Percentiles rank a stretch among this genome's conserved stretches.
These are phyloP conservation scores for Recurvirostra avosetta DNA, from an alignment of 2,113 vertebrate species.

Conservation along the genomic window DNA sequence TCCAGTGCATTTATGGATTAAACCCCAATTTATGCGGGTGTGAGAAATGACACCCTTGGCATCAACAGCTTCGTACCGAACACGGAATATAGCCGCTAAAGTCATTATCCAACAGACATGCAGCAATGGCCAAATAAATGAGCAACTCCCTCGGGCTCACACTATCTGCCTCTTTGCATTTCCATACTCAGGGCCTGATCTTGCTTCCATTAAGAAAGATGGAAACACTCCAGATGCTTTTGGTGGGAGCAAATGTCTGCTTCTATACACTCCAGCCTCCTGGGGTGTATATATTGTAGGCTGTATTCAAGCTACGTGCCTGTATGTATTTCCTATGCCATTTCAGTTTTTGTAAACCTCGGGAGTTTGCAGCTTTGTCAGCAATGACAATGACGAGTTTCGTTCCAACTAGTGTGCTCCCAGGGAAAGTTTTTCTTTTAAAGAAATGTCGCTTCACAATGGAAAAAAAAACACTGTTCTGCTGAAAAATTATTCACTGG, in stretches of 20 bases:
- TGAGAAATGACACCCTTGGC: neutral
- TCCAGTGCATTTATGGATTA: neutral
- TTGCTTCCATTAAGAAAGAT: constrained; percentile 43
- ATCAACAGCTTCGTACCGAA: neutral
- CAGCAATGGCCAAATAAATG: neutral
- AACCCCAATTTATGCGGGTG: neutral
- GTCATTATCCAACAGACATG: neutral
- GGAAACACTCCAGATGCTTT: constrained; percentile 44
- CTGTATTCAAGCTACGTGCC: neutral
- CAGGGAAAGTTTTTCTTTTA: neutral
- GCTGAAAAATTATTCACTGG: neutral
- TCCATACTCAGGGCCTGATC: neutral
- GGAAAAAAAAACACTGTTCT: neutral
- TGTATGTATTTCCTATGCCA: constrained; percentile 1
- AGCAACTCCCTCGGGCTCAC: neutral
- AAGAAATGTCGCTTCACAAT: neutral
- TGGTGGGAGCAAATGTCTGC: constrained; percentile 2
- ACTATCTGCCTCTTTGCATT: neutral
- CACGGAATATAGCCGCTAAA: neutral
- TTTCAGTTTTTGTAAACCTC: constrained; percentile 24
- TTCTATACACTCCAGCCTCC: neutral
- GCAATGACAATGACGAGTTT: neutral
- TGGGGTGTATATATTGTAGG: neutral
- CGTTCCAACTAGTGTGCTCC: neutral
- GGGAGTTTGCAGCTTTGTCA: constrained; percentile 22